phyloP scores from a whole-genome alignment of 2,888 invertebrate genomes.

The Drosophila subsilvestris region DNA sequence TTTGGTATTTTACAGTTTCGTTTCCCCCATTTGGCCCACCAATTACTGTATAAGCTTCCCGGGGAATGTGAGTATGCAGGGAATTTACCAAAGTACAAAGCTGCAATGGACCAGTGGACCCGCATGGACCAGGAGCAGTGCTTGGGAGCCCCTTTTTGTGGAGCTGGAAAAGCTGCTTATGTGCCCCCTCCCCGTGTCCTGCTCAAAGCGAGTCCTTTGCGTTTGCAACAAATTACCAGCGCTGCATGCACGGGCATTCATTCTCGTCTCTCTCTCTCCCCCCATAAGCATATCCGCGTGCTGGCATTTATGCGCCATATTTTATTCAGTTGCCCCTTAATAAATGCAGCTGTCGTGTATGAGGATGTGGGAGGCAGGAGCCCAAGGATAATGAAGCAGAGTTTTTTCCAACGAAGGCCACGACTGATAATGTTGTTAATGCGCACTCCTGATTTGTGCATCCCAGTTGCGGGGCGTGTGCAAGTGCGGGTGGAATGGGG shows the following conservation, averaged over 20 bases:
- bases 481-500: background rate
- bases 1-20: conserved; percentile 26
- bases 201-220: conserved; percentile 6
- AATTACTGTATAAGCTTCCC: conserved; percentile 59
- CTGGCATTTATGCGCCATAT: conserved; percentile 52
- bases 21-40: conserved; percentile 22
- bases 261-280: background rate
- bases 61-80: conserved; percentile 35
- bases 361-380: conserved; percentile 22
- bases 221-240: conserved; percentile 31
- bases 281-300: conserved; percentile 38
- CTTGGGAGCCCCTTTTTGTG: conserved; percentile 15
- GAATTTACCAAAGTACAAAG: conserved; percentile 49
- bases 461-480: background rate
- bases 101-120: conserved; percentile 53
- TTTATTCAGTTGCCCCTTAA: conserved; percentile 55
- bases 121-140: background rate
- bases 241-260: conserved; percentile 8
- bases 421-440: conserved; percentile 41
- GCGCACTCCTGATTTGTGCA: conserved; percentile 10
- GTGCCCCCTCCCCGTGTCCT: conserved; percentile 1
- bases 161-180: conserved; percentile 59
- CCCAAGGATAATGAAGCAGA: conserved; percentile 36
- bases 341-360: conserved; percentile 33
- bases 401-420: conserved; percentile 11